Evolutionary conservation across 2,113 vertebrate genomes (phyloP), one percentile per base, ranked within the genome.

Genomic region (Cyanoderma ruficeps): DNA sequence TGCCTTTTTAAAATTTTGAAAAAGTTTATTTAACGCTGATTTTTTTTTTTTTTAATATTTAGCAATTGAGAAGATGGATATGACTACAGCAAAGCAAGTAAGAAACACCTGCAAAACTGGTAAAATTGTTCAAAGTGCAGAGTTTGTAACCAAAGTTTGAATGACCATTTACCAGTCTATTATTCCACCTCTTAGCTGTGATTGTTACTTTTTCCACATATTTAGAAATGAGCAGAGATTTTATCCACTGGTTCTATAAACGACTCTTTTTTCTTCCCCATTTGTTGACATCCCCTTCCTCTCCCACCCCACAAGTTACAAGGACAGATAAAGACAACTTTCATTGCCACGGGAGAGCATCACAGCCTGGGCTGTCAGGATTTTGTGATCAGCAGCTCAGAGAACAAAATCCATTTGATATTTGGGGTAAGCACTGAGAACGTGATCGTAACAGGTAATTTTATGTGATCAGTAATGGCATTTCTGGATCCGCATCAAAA

Each of bases 61-160:
- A 99, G 99, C 99, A 1, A 97, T 99, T 95, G 98, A 98, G 91
- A 98, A 96, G 93, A 98, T 97, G 98, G 99, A 99, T 82, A 49
- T 98, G 41, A 92, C 47, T 57, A 50, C 95, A 6, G 98, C 98
- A 85, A 99, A 98, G 91, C 97, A 98, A 97, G 99, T 99, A 97
- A 97, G 92, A 84, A 57, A 60, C 13, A 15, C 20, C 49, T 77
- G 13, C 6, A 77, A 72, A 41, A 49, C 16, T 61, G 69, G 15
- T 63, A 30, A 59, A 63, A 2, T 2, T 33, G 15, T 22, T 47
- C 10, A 24, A 59, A 83, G 10, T 39, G 20, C 64, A 50, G 13
- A 22, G 21, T 78, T 67, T 85, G n/a, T 56, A 20, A 60, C 19
- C 72, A 41, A 79, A 56, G 21, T 55, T 87, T 61, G 59, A 24